A percentile compares a stretch with the other conserved stretches of the same genome.
phyloP scores from a whole-genome alignment of 1,140 invertebrate genomes.

The Lamellibrachia luymesi region DNA sequence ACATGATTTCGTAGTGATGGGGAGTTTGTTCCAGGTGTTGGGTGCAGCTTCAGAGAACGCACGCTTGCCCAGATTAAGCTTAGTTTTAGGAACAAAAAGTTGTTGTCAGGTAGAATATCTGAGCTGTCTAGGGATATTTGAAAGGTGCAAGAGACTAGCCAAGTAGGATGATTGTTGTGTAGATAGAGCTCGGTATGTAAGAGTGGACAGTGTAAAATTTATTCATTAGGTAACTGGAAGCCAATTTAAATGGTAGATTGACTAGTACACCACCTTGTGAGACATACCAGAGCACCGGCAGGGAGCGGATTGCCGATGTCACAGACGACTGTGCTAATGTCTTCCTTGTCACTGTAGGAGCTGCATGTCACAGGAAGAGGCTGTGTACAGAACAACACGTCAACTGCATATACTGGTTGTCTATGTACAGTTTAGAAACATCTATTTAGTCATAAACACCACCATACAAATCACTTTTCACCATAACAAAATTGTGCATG shows the following conservation, averaged over 20 bases:
- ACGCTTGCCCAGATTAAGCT: too few relatives aligned
- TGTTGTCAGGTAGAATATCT: too few relatives aligned
- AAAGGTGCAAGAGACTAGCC: too few relatives aligned
- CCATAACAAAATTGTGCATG: neutral
- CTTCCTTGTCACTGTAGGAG: neutral
- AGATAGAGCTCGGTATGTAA: too few relatives aligned
- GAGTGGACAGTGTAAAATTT: too few relatives aligned
- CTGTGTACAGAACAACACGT: neutral
- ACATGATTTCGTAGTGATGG: too few relatives aligned
- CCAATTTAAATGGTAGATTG: neutral
- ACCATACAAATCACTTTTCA: neutral
- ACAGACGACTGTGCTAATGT: slow-evolving; percentile 30
- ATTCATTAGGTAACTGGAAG: too few relatives aligned
- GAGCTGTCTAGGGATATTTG: too few relatives aligned
- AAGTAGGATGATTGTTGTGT: too few relatives aligned
- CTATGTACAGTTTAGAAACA: neutral
- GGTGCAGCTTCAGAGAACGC: too few relatives aligned
- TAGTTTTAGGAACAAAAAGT: too few relatives aligned
- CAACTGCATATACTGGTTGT: neutral
- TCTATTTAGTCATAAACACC: neutral
- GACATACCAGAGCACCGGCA: slow-evolving; percentile 55
- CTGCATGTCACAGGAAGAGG: neutral
- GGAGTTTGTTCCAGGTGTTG: too few relatives aligned
- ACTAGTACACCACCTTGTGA: neutral
- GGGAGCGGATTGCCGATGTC: slow-evolving; percentile 42